A percentile compares a stretch with the other conserved stretches of the same genome.
phyloP scores from a whole-genome alignment of 2,888 invertebrate species.

The Tinea pellionella region DNA sequence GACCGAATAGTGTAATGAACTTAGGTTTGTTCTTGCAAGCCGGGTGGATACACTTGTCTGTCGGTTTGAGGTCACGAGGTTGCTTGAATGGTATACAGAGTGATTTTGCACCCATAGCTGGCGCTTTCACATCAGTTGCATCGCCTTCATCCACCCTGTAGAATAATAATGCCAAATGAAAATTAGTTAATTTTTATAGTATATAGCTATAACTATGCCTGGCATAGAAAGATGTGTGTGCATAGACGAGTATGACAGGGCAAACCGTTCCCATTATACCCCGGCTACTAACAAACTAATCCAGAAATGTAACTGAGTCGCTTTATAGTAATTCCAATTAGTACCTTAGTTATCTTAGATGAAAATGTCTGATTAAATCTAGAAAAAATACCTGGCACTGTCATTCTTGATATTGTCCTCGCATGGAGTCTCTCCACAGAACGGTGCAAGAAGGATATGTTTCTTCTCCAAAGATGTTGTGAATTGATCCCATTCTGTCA shows the following conservation, averaged over 20 bases:
- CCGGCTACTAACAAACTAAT: too few species aligned
- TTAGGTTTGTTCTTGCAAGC: constrained; percentile 83
- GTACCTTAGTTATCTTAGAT: too few species aligned
- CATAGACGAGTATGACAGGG: too few species aligned
- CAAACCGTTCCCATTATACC: too few species aligned
- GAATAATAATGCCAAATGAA: constrained; percentile 21
- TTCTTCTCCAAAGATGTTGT: constrained; percentile 83
- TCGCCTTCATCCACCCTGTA: constrained; percentile 72
- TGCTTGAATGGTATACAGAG: constrained; percentile 98
- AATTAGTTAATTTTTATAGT: too few species aligned
- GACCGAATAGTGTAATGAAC: constrained; percentile 92
- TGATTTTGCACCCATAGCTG: constrained; percentile 98
- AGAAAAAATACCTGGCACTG: constrained; percentile 78
- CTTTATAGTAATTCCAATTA: too few species aligned
- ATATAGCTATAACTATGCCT: too few species aligned
- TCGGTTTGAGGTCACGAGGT: constrained; percentile 70
- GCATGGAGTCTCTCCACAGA: constrained; percentile 90
- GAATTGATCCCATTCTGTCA: constrained; percentile 86
- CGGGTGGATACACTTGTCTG: constrained; percentile 88
- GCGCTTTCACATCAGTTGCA: constrained; percentile 78
- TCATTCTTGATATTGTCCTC: constrained; percentile 97
- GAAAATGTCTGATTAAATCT: too few species aligned
- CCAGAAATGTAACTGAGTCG: too few species aligned
- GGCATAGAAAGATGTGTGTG: too few species aligned
- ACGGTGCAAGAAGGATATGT: constrained; percentile 92